Conservation (phyloP, 2,113 vertebrate genomes). For the Oceanites oceanicus region DNA sequence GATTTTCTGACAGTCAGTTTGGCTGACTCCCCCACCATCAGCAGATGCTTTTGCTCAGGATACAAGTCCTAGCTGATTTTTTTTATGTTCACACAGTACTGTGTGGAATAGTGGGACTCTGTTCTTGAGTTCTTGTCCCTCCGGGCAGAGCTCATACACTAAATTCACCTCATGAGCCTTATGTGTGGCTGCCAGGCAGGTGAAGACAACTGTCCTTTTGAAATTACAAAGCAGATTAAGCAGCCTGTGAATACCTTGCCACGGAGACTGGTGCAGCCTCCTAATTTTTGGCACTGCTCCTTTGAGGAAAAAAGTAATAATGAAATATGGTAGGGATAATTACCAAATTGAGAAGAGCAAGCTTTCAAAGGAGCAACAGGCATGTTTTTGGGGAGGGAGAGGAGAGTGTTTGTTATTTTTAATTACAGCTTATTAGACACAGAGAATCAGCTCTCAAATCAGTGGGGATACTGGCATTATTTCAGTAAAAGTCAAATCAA, state of each 20-base stretch:
- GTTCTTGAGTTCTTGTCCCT: neutral
- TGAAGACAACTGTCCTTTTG: neutral
- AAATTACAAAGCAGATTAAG: neutral
- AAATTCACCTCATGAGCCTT: neutral
- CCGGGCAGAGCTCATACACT: neutral
- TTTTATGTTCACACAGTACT: neutral
- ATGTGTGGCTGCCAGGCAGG: neutral
- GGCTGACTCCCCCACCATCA: neutral
- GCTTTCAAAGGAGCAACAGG: slow-evolving; percentile 7
- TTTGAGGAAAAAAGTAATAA: neutral
- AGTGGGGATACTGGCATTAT: neutral
- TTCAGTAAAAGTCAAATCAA: slow-evolving; percentile 24
- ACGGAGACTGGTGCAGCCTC: neutral
- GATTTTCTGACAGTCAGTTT: neutral
- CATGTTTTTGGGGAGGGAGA: neutral
- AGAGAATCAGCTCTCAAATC: neutral
- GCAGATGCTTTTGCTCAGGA: neutral
- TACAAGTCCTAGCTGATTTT: neutral
- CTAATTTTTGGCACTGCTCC: slow-evolving; percentile 9
- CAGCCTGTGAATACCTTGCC: neutral
- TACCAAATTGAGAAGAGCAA: neutral
- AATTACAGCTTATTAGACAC: slow-evolving; percentile 25
- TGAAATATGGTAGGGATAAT: slow-evolving; percentile 8
- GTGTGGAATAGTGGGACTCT: neutral
- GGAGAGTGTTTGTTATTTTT: neutral